phyloP scores from a whole-genome alignment of 2,888 invertebrate species.

The Drosophila multiciliata region DNA sequence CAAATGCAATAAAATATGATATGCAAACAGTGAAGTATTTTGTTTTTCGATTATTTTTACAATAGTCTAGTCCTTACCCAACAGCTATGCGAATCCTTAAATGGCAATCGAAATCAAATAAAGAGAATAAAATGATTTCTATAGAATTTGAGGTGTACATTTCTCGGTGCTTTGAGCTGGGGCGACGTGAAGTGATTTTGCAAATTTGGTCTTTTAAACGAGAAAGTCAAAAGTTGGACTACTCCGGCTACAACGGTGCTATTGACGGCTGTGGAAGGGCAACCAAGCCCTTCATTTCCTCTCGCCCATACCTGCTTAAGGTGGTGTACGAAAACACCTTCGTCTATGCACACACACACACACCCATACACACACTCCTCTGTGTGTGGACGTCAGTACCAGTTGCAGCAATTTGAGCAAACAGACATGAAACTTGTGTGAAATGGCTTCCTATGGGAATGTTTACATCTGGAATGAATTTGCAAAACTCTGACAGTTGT shows the following conservation, averaged over 20 bases:
- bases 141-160: constrained; percentile 31
- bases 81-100: neutral
- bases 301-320: neutral
- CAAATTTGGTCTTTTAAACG: constrained; percentile 37
- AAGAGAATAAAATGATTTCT: neutral
- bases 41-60: neutral
- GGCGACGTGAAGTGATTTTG: constrained; percentile 27
- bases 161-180: constrained; percentile 23
- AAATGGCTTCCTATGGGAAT: constrained; percentile 75
- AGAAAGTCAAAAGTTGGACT: constrained; percentile 58
- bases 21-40: neutral
- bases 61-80: neutral
- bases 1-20: constrained; percentile 8
- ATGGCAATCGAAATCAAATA: neutral
- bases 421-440: constrained; percentile 73
- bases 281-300: constrained; percentile 17
- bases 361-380: neutral
- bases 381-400: constrained; percentile 56
- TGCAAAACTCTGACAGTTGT: constrained; percentile 73
- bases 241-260: constrained; percentile 26
- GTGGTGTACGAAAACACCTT: constrained; percentile 4
- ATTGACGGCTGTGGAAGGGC: constrained; percentile 53
- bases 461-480: constrained; percentile 77
- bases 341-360: neutral
- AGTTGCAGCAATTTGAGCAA: constrained; percentile 70